phyloP scores from a whole-genome alignment of 1,140 invertebrate species.

The Solenopsis fugax region DNA sequence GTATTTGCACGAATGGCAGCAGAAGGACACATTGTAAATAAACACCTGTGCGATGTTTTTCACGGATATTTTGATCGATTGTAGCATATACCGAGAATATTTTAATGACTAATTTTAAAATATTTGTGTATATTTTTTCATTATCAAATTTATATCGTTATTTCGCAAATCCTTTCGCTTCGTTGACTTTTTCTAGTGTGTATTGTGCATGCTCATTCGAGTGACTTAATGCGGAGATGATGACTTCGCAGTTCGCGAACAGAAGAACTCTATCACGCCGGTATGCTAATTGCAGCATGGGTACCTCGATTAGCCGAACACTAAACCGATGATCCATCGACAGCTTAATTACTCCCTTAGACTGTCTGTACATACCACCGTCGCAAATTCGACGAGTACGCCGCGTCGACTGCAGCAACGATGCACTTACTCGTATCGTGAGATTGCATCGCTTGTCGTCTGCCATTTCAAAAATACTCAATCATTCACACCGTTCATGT shows the following conservation, averaged over 20 bases:
- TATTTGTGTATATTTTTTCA: neutral
- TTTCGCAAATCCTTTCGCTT: neutral
- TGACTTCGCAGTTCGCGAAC: conserved; percentile 21
- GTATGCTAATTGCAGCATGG: conserved; percentile 21
- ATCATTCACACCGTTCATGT: conserved; percentile 22
- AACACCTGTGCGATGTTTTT: neutral
- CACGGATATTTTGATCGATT: neutral
- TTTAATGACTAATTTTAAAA: too few species aligned
- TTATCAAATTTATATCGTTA: neutral
- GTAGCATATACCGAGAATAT: neutral
- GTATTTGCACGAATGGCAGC: neutral
- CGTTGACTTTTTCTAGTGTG: neutral
- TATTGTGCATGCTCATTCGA: neutral
- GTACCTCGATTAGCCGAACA: conserved; percentile 27
- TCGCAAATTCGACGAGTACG: conserved; percentile 14
- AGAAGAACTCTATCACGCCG: neutral
- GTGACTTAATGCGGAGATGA: conserved; percentile 42
- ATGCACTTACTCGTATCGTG: conserved; percentile 31
- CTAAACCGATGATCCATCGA: conserved; percentile 44
- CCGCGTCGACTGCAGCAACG: conserved; percentile 2
- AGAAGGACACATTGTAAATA: neutral
- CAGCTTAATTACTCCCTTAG: conserved; percentile 32
- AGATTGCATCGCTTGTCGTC: conserved; percentile 25
- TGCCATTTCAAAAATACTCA: conserved; percentile 6
- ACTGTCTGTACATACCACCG: neutral